Percentiles rank a stretch among this genome's conserved stretches.
Evolutionary conservation across 1,140 invertebrate genomes (phyloP).

Genomic region (Hyles euphorbiae): DNA sequence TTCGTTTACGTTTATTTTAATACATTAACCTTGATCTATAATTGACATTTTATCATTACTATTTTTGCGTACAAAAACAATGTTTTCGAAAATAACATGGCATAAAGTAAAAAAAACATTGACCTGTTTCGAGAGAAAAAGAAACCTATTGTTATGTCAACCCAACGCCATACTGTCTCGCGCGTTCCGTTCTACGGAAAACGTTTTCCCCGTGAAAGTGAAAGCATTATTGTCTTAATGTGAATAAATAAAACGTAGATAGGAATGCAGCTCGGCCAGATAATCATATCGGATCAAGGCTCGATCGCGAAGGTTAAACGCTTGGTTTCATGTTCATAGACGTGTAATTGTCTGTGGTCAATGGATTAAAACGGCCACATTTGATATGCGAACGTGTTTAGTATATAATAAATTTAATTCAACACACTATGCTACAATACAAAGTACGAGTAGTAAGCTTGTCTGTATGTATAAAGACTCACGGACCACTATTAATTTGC

Average conservation of each 20-base stretch:
- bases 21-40: too few species aligned
- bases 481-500: too few species aligned
- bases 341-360: constrained; percentile 2
- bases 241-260: constrained; percentile 4
- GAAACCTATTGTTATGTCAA: not conserved
- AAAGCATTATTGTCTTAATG: constrained; percentile 6
- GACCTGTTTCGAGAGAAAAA: too few species aligned
- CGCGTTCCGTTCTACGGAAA: constrained; percentile 3
- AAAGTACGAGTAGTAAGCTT: too few species aligned
- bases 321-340: not conserved
- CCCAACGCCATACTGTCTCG: not conserved
- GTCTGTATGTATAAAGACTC: too few species aligned
- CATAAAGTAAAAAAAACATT: too few species aligned
- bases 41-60: too few species aligned
- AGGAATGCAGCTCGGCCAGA: constrained; percentile 1
- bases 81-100: too few species aligned
- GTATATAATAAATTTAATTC: too few species aligned
- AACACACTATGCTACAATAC: not conserved
- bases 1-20: too few species aligned
- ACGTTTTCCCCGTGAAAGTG: constrained; percentile 2
- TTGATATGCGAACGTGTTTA: too few species aligned
- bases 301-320: constrained; percentile 1
- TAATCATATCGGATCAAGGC: not conserved
- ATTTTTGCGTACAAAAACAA: too few species aligned
- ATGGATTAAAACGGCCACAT: not conserved